Base-by-base conservation (phyloP, 2,113 vertebrate species). In the Gulo gulo region DNA sequence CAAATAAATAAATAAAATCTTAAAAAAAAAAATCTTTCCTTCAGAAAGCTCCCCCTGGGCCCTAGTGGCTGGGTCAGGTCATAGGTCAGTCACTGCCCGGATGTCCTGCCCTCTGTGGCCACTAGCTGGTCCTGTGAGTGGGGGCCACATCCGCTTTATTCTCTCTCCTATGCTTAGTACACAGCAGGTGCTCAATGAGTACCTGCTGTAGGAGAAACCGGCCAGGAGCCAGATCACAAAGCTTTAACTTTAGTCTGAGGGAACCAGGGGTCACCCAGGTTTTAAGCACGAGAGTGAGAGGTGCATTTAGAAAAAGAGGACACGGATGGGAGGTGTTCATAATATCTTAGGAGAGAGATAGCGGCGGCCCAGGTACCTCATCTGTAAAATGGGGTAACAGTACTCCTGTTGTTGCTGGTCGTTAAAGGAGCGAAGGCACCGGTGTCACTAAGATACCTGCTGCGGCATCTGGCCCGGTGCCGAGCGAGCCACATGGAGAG, bases 101-200 rank as follows among this genome's bases (percentile, higher is more conserved):
- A 45, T 4, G 9, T 18, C 34, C 0, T 20, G 29, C 6, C 8
- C 2, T 42, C 34, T 8, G 39, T 12, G 16, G 55, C 31, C 20
- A 2, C 45, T 13, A 6, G 18, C 16, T 24, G 59, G 16, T 31
- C 31, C 76, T 15, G 0, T 10, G 14, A 8, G 14, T 12, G 23
- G 31, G 13, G 36, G 16, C 29, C 11, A 1, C 18, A 16, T 15
- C 29, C 0, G 0, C 2, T 1, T 29, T 26, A 13, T 29, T 29
- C 36, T 6, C 3, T 16, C 78, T 36, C 2, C 0, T 23, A n/a
- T 0, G 6, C 23, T 4, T 11, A 20, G 50, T 31, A 21, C 36
- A 21, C 16, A 36, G 55, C 80, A 67, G 61, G 74, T 45, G 29
- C n/a, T 36, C 61, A 12, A 2, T 2, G n/a, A 1, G 0, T 2